Percentiles rank a stretch among this genome's conserved stretches.
phyloP scores from a whole-genome alignment of 2,797 vertebrate species.

The Bufotes viridis region DNA sequence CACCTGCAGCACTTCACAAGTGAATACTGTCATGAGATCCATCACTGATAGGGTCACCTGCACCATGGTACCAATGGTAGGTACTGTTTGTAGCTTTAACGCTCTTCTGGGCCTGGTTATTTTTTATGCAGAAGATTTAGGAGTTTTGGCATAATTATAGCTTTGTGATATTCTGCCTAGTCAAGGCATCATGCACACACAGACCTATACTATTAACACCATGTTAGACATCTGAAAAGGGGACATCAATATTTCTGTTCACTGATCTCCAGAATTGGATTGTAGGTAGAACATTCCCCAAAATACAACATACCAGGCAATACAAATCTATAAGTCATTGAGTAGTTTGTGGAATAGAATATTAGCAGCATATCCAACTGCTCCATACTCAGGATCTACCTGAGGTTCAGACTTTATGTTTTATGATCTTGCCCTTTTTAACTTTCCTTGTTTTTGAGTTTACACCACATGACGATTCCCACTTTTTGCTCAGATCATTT shows the following conservation, averaged over 20 bases:
- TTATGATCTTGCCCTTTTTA: no score
- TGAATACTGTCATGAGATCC: not conserved
- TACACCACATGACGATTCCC: no score
- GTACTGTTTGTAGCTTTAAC: not conserved
- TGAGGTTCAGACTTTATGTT: no score
- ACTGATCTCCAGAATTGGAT: not conserved
- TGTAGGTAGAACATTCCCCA: not conserved
- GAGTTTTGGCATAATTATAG: not conserved
- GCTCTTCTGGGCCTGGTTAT: not conserved
- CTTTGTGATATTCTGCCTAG: not conserved
- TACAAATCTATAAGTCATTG: no score
- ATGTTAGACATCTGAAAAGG: not conserved
- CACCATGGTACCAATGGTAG: not conserved
- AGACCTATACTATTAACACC: not conserved
- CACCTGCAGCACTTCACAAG: slow-evolving; percentile 14
- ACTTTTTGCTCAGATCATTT: no score
- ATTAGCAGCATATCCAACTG: no score
- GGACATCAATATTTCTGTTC: not conserved
- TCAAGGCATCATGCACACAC: not conserved
- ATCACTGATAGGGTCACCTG: not conserved
- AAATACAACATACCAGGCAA: not conserved
- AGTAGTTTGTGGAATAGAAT: no score
- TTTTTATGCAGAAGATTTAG: no score
- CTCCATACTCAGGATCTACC: no score
- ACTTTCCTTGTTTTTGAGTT: no score